A percentile compares a stretch with the other conserved stretches of the same genome.
Evolutionary conservation across 92 coral and sea anemone genomes (phyloP).

Genomic region (Desmophyllum pertusum): DNA sequence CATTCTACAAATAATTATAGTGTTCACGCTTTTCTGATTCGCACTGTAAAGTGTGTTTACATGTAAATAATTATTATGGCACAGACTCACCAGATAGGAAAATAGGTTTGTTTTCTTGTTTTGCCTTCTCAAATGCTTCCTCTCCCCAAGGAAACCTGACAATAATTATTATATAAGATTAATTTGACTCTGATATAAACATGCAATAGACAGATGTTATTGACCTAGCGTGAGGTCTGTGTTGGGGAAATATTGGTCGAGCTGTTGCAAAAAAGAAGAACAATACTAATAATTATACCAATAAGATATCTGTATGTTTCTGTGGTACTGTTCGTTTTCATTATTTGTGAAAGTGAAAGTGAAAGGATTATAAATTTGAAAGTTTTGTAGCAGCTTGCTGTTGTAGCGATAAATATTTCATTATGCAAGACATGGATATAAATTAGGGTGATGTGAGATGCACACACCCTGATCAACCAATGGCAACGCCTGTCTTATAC

Average conservation of each 20-base stretch:
- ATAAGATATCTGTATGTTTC: too few species aligned
- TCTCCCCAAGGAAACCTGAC: conserved; percentile 98
- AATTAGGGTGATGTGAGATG: background rate
- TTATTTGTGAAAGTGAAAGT: too few species aligned
- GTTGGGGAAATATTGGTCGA: too few species aligned
- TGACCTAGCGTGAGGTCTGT: too few species aligned
- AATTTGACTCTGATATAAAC: too few species aligned
- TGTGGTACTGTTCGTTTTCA: too few species aligned
- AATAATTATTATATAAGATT: background rate
- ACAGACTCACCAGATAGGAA: conserved; percentile 81
- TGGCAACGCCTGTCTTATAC: conserved; percentile 4
- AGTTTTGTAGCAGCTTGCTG: background rate
- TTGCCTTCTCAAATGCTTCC: conserved; percentile 96
- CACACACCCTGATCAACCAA: background rate
- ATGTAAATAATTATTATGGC: background rate
- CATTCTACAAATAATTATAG: too few species aligned
- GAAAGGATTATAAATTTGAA: background rate
- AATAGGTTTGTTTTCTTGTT: conserved; percentile 88
- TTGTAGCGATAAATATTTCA: background rate
- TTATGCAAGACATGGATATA: background rate
- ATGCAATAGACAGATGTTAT: too few species aligned
- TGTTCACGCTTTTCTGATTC: too few species aligned
- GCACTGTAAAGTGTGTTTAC: background rate
- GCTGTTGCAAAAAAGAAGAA: too few species aligned
- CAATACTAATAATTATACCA: too few species aligned